These are phyloP conservation scores for Lasiommata megera DNA, from an alignment of 2,888 invertebrate species.

Conservation along the genomic window DNA sequence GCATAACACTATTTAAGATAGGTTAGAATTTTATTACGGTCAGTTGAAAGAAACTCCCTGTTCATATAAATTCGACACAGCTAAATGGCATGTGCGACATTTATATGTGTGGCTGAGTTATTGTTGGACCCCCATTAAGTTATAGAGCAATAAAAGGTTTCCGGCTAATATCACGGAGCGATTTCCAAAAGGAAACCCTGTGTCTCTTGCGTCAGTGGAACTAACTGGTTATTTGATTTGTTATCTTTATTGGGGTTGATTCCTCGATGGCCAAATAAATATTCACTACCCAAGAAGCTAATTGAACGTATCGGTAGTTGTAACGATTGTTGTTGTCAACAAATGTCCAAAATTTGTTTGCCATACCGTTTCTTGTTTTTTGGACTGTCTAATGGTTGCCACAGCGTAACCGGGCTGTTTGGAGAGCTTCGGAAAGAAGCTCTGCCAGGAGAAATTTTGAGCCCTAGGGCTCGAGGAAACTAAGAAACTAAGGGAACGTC, in stretches of 20 bases:
- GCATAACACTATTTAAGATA: constrained; percentile 1
- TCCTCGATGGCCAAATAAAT: too few relatives aligned
- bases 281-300: too few relatives aligned
- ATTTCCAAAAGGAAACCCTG: constrained; percentile 44
- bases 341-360: too few relatives aligned
- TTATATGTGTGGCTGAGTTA: constrained; percentile 55
- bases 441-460: too few relatives aligned
- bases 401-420: too few relatives aligned
- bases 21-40: constrained; percentile 24
- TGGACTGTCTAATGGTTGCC: too few relatives aligned
- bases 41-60: constrained; percentile 22
- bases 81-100: constrained; percentile 48
- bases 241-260: not conserved
- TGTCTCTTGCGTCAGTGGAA: constrained; percentile 23
- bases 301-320: too few relatives aligned
- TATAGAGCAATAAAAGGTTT: constrained; percentile 66
- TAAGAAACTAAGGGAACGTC: too few relatives aligned
- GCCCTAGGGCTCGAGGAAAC: too few relatives aligned
- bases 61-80: constrained; percentile 38
- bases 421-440: too few relatives aligned
- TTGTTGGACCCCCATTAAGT: constrained; percentile 57
- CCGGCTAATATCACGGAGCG: constrained; percentile 60
- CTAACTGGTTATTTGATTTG: constrained; percentile 25
- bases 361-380: too few relatives aligned
- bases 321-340: too few relatives aligned